Conservation (phyloP, 1,140 invertebrate species). For the Leptonema lineaticorne region DNA sequence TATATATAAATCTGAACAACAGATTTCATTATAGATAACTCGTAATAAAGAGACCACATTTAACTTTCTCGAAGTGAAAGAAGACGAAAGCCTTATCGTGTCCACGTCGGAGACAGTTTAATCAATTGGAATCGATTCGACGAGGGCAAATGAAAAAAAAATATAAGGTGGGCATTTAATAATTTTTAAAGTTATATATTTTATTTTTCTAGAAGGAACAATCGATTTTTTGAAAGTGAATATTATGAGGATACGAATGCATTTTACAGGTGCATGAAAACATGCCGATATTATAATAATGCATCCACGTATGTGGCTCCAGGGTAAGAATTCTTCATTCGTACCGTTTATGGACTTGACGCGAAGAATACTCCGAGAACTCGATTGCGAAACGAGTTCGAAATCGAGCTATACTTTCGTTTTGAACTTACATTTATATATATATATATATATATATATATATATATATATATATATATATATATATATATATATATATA, state of each 20-base stretch:
- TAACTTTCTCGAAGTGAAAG: neutral
- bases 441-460: too few relatives aligned
- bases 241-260: neutral
- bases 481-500: too few relatives aligned
- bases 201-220: neutral
- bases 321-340: neutral
- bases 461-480: too few relatives aligned
- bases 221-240: neutral
- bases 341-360: constrained; percentile 12
- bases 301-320: neutral
- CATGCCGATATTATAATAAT: constrained; percentile 10
- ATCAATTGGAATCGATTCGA: neutral
- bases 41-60: neutral
- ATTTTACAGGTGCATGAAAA: constrained; percentile 16
- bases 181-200: too few relatives aligned
- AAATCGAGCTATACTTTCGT: neutral
- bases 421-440: neutral
- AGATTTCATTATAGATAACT: constrained; percentile 15
- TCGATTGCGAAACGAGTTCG: neutral
- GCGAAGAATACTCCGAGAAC: neutral
- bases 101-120: neutral
- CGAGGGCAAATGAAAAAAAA: too few relatives aligned
- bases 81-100: neutral
- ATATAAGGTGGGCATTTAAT: too few relatives aligned
- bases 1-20: too few relatives aligned